Evolutionary conservation across 2,888 invertebrate genomes (phyloP).

Genomic region (Macaria notata): DNA sequence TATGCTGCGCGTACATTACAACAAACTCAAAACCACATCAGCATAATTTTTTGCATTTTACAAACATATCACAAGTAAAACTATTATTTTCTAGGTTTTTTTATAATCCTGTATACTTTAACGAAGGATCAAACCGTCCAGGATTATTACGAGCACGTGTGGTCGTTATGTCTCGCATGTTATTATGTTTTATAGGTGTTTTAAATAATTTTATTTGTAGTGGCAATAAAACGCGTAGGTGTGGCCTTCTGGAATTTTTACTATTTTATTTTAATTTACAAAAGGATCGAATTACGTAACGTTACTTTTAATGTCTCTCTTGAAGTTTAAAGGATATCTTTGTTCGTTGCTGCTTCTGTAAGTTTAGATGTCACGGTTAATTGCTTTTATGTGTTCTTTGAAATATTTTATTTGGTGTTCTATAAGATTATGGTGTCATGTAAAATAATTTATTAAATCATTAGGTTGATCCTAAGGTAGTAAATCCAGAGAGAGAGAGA

Average conservation of each 20-base stretch:
- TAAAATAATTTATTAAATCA: no score
- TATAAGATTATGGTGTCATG: no score
- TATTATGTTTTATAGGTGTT: constrained; percentile 30
- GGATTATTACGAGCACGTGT: constrained; percentile 21
- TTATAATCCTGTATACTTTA: no score
- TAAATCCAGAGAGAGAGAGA: no score
- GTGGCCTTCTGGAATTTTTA: constrained; percentile 28
- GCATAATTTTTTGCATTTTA: no score
- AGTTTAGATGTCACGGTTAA: neutral
- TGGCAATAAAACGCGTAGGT: constrained; percentile 35
- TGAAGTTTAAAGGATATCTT: constrained; percentile 20
- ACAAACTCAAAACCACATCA: no score
- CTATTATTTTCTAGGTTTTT: no score
- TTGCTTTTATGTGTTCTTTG: constrained; percentile 12
- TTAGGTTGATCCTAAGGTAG: no score
- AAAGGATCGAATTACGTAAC: constrained; percentile 28
- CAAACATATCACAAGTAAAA: no score
- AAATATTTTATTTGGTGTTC: neutral
- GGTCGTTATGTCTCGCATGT: constrained; percentile 23
- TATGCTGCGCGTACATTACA: no score
- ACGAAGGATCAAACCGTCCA: neutral
- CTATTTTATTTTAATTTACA: constrained; percentile 17
- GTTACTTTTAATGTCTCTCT: constrained; percentile 19
- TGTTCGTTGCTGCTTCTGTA: constrained; percentile 6
- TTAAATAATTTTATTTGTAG: constrained; percentile 28